Evolutionary conservation across 30 jellyfish, hydroid and myxozoan species (phyloP), one percentile per base, ranked within the genome.

Genomic region (Haliclystus octoradiatus): DNA sequence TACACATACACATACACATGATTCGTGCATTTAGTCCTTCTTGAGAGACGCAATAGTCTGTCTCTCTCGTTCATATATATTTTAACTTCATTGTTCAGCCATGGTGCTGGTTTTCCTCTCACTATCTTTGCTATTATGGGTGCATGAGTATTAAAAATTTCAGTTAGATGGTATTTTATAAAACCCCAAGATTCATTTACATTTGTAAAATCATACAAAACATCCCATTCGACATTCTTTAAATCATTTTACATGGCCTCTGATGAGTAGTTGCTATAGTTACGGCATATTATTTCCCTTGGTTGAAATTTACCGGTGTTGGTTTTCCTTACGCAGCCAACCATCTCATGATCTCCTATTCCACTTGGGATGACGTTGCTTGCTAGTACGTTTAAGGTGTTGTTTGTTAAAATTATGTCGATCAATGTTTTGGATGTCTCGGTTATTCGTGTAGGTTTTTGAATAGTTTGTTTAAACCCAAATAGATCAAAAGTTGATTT

Each of bases 391-490:
- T 76, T 65, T 1, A 52, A 63, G 40, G 75, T n/a, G 25, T 76
- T 65, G 60, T 66, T 76, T 65, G 68, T 65, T 64, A 72, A 33
- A 26, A 81, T 66, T 19, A 81, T 71, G 46, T 81, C 88, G 12
- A 81, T 73, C 68, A 81, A 74, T 27, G 86, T 72, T 62, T 74
- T 74, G 15, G 87, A 61, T 49, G 79, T 9, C 61, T 80, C 76
- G 52, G 93, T 64, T 40, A 72, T 61, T 66, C 94, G 66, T 63
- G 77, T 71, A 28, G 87, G 82, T 46, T 65, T 62, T 50, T 72
- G 29, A 5, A 72, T 51, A 72, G 67, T 60, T 34, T 81, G 87
- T 61, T 81, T 81, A 47, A 0, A 52, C 29, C 94, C 82, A 63
- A 69, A 69, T 33, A 46, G 64, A 34, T 27, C 31, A 23, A 80